Evolutionary conservation across 2,113 vertebrate species (phyloP).

Genomic region (Colistium nudipinnis): DNA sequence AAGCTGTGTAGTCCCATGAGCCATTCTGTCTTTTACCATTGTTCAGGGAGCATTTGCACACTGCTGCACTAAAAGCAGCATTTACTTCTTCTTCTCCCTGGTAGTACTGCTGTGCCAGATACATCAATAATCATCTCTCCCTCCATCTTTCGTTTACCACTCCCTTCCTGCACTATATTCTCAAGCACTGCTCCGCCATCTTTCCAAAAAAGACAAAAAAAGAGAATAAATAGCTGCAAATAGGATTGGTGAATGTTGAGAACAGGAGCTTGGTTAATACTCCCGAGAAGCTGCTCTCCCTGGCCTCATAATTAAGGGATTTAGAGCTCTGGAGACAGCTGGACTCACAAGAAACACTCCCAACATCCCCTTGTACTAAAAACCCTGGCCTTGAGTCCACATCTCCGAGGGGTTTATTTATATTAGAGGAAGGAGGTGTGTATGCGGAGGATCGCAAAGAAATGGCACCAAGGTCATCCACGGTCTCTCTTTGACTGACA

Average conservation of each 20-base stretch:
- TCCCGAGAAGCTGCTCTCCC: conserved; percentile 58
- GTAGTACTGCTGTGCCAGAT: conserved; percentile 20
- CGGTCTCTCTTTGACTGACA: conserved; percentile 47
- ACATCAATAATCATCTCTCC: conserved; percentile 40
- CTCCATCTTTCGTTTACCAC: conserved; percentile 16
- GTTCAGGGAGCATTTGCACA: conserved; percentile 12
- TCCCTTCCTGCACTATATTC: conserved; percentile 40
- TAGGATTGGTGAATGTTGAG: conserved; percentile 56
- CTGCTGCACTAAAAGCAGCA: conserved; percentile 29
- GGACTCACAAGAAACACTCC: conserved; percentile 61
- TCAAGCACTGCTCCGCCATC: conserved; percentile 50
- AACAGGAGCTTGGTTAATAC: conserved; percentile 61
- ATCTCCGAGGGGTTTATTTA: conserved; percentile 56
- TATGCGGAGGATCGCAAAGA: conserved; percentile 22
- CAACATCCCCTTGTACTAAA: conserved; percentile 53
- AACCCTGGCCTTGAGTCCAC: conserved; percentile 56
- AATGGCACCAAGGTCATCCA: conserved; percentile 45
- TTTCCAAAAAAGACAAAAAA: conserved; percentile 22
- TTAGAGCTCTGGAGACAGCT: conserved; percentile 71
- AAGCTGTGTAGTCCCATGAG: neutral
- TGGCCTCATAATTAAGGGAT: conserved; percentile 76
- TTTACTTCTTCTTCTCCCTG: conserved; percentile 29
- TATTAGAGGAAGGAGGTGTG: conserved; percentile 9
- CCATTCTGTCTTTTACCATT: neutral
- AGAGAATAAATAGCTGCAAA: conserved; percentile 54